phyloP scores from a whole-genome alignment of 2,797 vertebrate species.

The Glossophaga mutica region DNA sequence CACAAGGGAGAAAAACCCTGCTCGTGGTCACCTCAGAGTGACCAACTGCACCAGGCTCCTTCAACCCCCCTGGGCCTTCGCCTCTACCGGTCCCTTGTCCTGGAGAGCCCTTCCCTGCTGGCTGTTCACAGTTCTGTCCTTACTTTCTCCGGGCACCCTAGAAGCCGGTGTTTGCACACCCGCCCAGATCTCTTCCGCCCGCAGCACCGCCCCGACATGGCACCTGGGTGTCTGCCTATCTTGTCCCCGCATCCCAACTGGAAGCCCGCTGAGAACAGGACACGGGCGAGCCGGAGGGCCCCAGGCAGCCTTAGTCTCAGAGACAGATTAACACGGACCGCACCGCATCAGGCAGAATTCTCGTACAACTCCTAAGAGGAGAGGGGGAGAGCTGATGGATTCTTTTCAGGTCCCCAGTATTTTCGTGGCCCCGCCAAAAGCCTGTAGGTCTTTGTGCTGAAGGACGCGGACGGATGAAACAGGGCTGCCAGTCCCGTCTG shows the following conservation, averaged over 20 bases:
- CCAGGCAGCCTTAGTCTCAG: neutral
- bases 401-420: neutral
- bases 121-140: neutral
- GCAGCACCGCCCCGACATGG: accelerated
- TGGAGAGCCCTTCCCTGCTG: neutral
- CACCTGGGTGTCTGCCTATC: neutral
- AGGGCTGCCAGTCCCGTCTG: neutral
- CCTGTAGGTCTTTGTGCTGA: neutral
- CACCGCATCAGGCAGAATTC: neutral
- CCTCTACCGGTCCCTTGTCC: neutral
- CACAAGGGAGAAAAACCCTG: neutral
- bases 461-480: neutral
- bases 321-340: neutral
- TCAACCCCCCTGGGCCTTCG: neutral
- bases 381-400: too few species aligned
- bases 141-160: neutral
- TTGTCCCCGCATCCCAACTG: neutral
- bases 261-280: neutral
- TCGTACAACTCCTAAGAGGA: neutral
- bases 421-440: neutral
- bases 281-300: neutral
- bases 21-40: accelerated
- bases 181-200: neutral
- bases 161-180: neutral
- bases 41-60: neutral